Evolutionary conservation across 2,888 invertebrate genomes (phyloP).

Genomic region (Cetonia aurata): DNA sequence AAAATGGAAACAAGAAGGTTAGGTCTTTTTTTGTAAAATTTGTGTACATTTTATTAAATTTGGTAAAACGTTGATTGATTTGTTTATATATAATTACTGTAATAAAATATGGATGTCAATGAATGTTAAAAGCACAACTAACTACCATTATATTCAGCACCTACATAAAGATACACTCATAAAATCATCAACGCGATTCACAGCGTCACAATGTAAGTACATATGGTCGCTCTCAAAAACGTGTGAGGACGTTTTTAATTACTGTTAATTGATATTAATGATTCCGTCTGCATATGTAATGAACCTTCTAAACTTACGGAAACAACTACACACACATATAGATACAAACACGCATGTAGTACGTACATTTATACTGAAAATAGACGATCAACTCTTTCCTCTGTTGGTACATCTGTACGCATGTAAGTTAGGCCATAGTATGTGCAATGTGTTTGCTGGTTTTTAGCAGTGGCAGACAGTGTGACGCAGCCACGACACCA

Average conservation of each 20-base stretch:
- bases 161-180: too few species aligned
- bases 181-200: too few species aligned
- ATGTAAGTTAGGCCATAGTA: neutral
- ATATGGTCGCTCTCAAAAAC: conserved; percentile 9
- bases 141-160: too few species aligned
- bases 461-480: conserved; percentile 39
- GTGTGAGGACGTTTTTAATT: conserved; percentile 41
- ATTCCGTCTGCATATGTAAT: conserved; percentile 43
- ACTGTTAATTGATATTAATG: conserved; percentile 46
- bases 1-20: too few species aligned
- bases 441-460: conserved; percentile 1
- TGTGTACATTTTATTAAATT: too few species aligned
- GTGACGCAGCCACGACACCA: conserved; percentile 33
- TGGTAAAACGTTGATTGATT: too few species aligned
- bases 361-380: conserved; percentile 9
- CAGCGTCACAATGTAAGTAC: too few species aligned
- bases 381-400: conserved; percentile 1
- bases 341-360: neutral
- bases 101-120: too few species aligned
- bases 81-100: too few species aligned
- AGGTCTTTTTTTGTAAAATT: too few species aligned
- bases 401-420: too few species aligned
- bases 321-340: conserved; percentile 4
- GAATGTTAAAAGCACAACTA: too few species aligned
- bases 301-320: conserved; percentile 34